phyloP scores from a whole-genome alignment of 1,140 invertebrate species.

The Apis laboriosa region DNA sequence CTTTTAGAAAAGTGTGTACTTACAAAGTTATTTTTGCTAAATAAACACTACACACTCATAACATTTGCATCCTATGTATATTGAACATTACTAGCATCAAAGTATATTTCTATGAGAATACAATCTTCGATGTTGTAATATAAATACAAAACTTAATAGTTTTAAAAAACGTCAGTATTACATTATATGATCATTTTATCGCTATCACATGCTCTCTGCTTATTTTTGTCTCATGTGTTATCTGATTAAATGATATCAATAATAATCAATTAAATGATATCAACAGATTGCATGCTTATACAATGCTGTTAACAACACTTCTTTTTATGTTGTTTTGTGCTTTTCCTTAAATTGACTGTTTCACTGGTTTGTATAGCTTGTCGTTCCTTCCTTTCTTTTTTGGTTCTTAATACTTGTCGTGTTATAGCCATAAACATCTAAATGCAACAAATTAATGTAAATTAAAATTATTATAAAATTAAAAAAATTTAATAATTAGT shows the following conservation, averaged over 20 bases:
- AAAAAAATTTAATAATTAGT: background rate
- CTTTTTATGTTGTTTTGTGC: conserved; percentile 78
- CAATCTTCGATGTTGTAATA: conserved; percentile 58
- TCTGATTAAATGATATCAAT: conserved; percentile 61
- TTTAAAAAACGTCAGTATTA: conserved; percentile 56
- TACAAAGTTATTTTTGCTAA: conserved; percentile 44
- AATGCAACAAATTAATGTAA: conserved; percentile 62
- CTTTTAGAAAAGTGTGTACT: conserved; percentile 35
- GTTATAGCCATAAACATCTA: conserved; percentile 90
- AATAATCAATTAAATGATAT: too few species aligned
- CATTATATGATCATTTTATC: conserved; percentile 69
- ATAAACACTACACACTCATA: conserved; percentile 50
- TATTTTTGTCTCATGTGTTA: conserved; percentile 67
- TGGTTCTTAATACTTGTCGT: conserved; percentile 85
- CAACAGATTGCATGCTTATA: conserved; percentile 59
- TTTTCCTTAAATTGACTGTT: conserved; percentile 81
- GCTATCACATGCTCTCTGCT: conserved; percentile 70
- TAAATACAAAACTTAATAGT: conserved; percentile 63
- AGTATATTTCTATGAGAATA: conserved; percentile 60
- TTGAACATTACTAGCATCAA: conserved; percentile 54
- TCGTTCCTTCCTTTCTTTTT: conserved; percentile 84
- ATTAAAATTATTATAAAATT: conserved; percentile 2
- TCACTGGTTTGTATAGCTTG: conserved; percentile 83
- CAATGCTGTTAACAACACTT: conserved; percentile 78
- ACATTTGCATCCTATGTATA: conserved; percentile 44